phyloP scores from a whole-genome alignment of 1,140 invertebrate genomes.

The Psilanteris sp. region DNA sequence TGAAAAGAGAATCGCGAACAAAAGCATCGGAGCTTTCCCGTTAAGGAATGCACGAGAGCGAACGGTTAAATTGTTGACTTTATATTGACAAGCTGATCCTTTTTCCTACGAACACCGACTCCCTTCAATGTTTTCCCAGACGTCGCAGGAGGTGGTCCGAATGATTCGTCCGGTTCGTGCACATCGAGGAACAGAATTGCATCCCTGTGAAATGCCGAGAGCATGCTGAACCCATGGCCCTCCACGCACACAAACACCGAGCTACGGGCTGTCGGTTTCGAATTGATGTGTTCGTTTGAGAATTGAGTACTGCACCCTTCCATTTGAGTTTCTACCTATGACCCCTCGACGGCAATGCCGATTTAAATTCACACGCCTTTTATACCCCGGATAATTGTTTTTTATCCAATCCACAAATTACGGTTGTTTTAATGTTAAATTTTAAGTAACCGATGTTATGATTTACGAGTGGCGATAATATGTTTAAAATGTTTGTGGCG shows the following conservation, averaged over 20 bases:
- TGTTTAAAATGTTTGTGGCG: too few species aligned
- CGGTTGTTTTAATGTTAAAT: too few species aligned
- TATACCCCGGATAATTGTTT: conserved; percentile 12
- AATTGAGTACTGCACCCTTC: conserved; percentile 55
- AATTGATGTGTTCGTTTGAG: conserved; percentile 64
- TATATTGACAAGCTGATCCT: conserved; percentile 39
- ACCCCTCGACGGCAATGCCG: conserved; percentile 26
- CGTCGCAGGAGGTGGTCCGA: conserved; percentile 65
- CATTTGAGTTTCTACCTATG: conserved; percentile 51
- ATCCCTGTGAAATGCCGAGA: conserved; percentile 63
- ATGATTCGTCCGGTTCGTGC: conserved; percentile 61
- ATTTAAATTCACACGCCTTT: conserved; percentile 52
- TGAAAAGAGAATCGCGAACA: conserved; percentile 1
- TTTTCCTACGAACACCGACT: conserved; percentile 35
- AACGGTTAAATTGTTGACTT: conserved; percentile 47
- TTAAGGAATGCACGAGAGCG: conserved; percentile 2
- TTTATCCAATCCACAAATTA: conserved; percentile 11
- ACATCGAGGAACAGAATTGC: conserved; percentile 56
- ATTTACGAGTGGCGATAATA: too few species aligned
- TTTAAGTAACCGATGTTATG: too few species aligned
- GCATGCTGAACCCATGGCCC: conserved; percentile 53
- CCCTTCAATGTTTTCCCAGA: conserved; percentile 55
- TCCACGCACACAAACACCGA: conserved; percentile 46
- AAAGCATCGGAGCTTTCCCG: conserved; percentile 9
- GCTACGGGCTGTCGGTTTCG: conserved; percentile 50